Conservation (phyloP, 2,888 invertebrate genomes). For the Tetropium fuscum region DNA sequence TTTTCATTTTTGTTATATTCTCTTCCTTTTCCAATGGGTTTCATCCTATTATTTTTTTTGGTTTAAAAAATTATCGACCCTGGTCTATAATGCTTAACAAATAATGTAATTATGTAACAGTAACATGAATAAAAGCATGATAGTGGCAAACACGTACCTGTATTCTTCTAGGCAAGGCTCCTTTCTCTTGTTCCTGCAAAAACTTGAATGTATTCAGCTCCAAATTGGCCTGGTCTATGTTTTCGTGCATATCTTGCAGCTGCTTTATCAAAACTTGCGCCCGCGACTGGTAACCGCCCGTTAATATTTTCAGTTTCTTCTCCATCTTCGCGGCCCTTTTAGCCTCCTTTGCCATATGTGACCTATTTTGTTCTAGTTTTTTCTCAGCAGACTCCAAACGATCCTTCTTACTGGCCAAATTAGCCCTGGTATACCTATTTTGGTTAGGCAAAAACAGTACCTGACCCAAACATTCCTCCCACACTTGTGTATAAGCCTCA, state of each 20-base stretch:
- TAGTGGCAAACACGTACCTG: conserved; percentile 74
- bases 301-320: conserved; percentile 95
- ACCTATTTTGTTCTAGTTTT: conserved; percentile 90
- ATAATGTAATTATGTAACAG: no score
- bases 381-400: conserved; percentile 94
- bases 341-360: conserved; percentile 97
- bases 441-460: conserved; percentile 88
- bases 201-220: conserved; percentile 93
- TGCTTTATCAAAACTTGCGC: conserved; percentile 91
- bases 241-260: conserved; percentile 86
- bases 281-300: conserved; percentile 85
- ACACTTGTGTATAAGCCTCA: conserved; percentile 87
- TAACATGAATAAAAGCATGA: no score
- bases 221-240: conserved; percentile 89
- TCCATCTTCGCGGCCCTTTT: conserved; percentile 98
- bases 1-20: no score
- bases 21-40: no score
- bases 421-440: conserved; percentile 86
- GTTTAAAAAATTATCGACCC: no score
- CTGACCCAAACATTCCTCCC: conserved; percentile 97
- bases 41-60: no score
- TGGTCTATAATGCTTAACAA: no score
- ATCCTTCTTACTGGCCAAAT: conserved; percentile 96
- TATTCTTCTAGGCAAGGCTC: conserved; percentile 90
- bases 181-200: conserved; percentile 88